These are phyloP conservation scores for Colossoma macropomum DNA, from an alignment of 2,113 vertebrate species.

Conservation along the genomic window DNA sequence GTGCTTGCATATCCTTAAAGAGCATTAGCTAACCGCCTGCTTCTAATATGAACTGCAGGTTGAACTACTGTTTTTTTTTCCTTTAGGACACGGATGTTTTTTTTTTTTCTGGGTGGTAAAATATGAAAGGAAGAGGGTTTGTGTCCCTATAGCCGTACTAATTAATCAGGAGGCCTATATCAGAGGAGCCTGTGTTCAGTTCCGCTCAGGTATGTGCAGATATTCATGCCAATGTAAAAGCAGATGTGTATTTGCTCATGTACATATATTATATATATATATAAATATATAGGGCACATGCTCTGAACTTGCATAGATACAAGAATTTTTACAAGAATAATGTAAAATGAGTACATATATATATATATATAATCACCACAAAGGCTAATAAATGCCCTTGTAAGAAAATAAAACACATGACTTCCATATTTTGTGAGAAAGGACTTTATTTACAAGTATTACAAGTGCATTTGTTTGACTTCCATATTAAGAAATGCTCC, in stretches of 20 bases:
- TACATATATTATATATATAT: slow-evolving; percentile 13
- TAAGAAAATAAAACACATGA: slow-evolving; percentile 58
- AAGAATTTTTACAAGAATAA: slow-evolving; percentile 74
- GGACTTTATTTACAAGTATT: neutral
- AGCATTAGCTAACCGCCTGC: slow-evolving; percentile 2
- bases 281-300: slow-evolving; percentile 54
- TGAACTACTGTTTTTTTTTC: slow-evolving; percentile 15
- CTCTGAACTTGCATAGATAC: slow-evolving; percentile 72
- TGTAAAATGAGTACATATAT: slow-evolving; percentile 68
- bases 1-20: slow-evolving; percentile 10
- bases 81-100: slow-evolving; percentile 46
- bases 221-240: slow-evolving; percentile 76
- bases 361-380: slow-evolving; percentile 51
- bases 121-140: slow-evolving; percentile 59
- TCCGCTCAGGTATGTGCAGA: slow-evolving; percentile 85
- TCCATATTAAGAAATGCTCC: neutral
- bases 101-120: slow-evolving; percentile 60
- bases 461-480: neutral
- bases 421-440: slow-evolving; percentile 48
- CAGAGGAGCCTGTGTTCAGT: slow-evolving; percentile 73
- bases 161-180: slow-evolving; percentile 72
- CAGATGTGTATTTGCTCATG: slow-evolving; percentile 69
- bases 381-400: slow-evolving; percentile 74
- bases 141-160: slow-evolving; percentile 58
- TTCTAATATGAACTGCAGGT: slow-evolving; percentile 9